Evolutionary conservation across 1,140 invertebrate genomes (phyloP).

Genomic region (Drosophila kurseongensis): DNA sequence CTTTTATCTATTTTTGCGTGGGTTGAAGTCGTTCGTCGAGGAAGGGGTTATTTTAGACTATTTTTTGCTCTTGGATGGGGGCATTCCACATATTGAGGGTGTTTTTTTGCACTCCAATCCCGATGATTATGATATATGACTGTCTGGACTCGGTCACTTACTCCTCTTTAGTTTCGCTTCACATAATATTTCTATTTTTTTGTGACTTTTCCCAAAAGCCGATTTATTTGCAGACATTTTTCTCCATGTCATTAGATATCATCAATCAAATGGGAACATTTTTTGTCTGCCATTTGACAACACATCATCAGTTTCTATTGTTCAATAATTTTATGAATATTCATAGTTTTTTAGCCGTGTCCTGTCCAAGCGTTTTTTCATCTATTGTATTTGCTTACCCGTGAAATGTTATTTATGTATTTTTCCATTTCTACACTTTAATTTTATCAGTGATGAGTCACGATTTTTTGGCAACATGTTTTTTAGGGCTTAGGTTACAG

Average conservation of each 20-base stretch:
- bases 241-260: constrained; percentile 52
- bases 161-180: constrained; percentile 53
- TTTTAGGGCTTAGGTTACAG: neutral
- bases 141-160: constrained; percentile 23
- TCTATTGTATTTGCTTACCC: constrained; percentile 68
- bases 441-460: constrained; percentile 61
- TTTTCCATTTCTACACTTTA: constrained; percentile 38
- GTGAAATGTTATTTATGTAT: constrained; percentile 70
- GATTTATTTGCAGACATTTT: constrained; percentile 49
- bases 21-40: constrained; percentile 37
- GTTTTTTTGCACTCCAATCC: constrained; percentile 16
- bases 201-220: constrained; percentile 40
- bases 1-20: constrained; percentile 70
- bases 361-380: constrained; percentile 22
- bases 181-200: constrained; percentile 53
- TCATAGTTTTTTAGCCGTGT: constrained; percentile 72
- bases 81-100: constrained; percentile 62
- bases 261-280: constrained; percentile 61
- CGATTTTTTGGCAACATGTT: constrained; percentile 50
- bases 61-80: constrained; percentile 10
- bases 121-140: constrained; percentile 80
- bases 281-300: constrained; percentile 66
- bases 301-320: constrained; percentile 82
- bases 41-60: constrained; percentile 42
- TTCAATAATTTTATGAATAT: constrained; percentile 82